A percentile compares a stretch with the other conserved stretches of the same genome.
phyloP scores from a whole-genome alignment of 2,888 invertebrate genomes.

The Rhaphigaster nebulosa region DNA sequence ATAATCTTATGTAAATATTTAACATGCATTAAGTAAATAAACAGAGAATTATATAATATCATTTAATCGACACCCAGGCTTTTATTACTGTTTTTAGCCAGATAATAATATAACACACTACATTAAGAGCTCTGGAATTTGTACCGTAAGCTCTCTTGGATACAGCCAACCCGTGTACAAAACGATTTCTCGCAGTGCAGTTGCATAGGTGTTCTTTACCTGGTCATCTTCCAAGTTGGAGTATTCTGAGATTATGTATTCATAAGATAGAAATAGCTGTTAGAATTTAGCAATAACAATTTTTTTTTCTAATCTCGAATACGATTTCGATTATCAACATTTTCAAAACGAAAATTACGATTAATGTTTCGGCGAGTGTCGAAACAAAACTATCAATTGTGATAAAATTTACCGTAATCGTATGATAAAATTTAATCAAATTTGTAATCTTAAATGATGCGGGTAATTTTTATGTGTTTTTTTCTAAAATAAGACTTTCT shows the following conservation, averaged over 20 bases:
- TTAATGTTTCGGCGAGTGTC: neutral
- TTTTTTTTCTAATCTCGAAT: neutral
- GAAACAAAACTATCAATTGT: neutral
- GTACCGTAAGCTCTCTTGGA: neutral
- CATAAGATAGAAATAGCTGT: neutral
- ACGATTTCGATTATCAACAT: neutral
- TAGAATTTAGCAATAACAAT: neutral
- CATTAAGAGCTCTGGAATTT: neutral
- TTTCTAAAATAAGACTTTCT: neutral
- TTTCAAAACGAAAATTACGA: neutral
- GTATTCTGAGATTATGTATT: neutral
- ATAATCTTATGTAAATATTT: neutral
- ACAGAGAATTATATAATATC: neutral
- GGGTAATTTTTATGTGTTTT: neutral
- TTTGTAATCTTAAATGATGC: neutral
- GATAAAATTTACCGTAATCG: neutral
- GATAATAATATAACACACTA: neutral
- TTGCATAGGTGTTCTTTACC: neutral
- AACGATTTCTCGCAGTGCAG: neutral
- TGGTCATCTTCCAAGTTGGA: neutral
- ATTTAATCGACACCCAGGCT: neutral
- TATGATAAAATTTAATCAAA: neutral
- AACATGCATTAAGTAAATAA: neutral
- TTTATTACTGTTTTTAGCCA: neutral
- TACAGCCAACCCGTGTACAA: neutral